Base-by-base conservation (phyloP, 2,113 vertebrate species). In the Oenanthe oenanthe region DNA sequence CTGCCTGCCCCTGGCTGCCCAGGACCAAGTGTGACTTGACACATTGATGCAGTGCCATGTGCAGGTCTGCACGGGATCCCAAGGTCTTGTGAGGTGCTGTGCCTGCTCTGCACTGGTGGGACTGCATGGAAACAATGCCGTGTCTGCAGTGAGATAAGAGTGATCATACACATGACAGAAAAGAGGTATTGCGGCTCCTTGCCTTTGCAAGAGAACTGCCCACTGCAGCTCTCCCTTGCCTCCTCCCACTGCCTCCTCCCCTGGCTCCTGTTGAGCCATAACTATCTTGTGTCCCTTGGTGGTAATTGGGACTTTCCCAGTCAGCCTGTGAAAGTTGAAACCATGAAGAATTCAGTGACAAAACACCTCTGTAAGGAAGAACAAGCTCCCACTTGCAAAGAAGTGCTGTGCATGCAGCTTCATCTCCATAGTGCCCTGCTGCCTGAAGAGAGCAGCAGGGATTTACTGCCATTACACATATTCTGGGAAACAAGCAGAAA, bases 11-110 rank as follows among this genome's bases (percentile, higher is more conserved):
- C 68, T 0, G 0, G 12, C 38, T 38, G n/a, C 8, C 26, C 6
- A 1, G 83, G 43, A 38, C 38, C 0, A 0, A 67, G 65, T 0
- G 0, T 1, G 45, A 47, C 28, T 73, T 0, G 0, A 40, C 1
- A 6, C 3, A 1, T 18, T 3, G 0, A 25, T 0, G 3, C 0
- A 0, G 31, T 21, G 57, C 42, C 48, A 29, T 0, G 0, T 10
- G 24, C 1, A 4, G 34, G 29, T 54, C 53, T 34, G 61, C 62
- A 32, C 0, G 0, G 74, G 48, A 17, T 48, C 51, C 38, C 56
- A 2, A 11, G 56, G 65, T 57, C 21, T 63, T 70, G 42, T 0
- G 0, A 53, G 65, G 9, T 4, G 58, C 40, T 10, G 1, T 26
- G 43, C 54, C 58, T 48, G 21, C 68, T 42, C 61, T 5, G 2